These are phyloP conservation scores for Poeciliopsis retropinna DNA, from an alignment of 2,113 vertebrate species.

Conservation along the genomic window DNA sequence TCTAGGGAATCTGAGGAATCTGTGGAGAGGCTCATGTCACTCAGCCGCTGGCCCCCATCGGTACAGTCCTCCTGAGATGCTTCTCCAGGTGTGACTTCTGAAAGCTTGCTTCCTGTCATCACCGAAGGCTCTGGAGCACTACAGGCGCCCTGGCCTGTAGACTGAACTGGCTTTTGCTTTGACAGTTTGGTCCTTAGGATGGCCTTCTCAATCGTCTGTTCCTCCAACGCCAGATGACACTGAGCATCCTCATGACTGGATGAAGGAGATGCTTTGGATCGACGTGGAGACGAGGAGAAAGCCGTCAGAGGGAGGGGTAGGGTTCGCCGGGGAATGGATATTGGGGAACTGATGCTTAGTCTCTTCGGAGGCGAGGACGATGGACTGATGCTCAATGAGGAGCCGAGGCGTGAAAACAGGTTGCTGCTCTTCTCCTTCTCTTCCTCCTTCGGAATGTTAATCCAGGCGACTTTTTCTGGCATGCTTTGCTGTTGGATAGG, in stretches of 20 bases:
- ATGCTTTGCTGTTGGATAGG: slow-evolving; percentile 77
- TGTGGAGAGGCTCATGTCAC: slow-evolving; percentile 95
- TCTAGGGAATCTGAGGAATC: slow-evolving; percentile 94
- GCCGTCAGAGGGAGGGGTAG: slow-evolving; percentile 68
- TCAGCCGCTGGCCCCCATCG: slow-evolving; percentile 85
- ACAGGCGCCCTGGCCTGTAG: slow-evolving; percentile 12
- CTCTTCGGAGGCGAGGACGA: slow-evolving; percentile 75
- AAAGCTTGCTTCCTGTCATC: background rate
- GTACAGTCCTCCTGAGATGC: slow-evolving; percentile 29
- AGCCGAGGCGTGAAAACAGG: slow-evolving; percentile 67
- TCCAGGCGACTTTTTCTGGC: slow-evolving; percentile 84
- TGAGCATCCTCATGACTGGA: slow-evolving; percentile 80
- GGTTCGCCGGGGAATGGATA: slow-evolving; percentile 78
- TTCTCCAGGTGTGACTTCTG: slow-evolving; percentile 39
- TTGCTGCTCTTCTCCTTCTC: slow-evolving; percentile 39
- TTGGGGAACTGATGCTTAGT: slow-evolving; percentile 75
- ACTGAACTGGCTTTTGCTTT: slow-evolving; percentile 15
- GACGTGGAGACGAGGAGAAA: slow-evolving; percentile 68
- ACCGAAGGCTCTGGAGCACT: slow-evolving; percentile 21
- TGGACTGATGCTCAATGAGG: slow-evolving; percentile 60
- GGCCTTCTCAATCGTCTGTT: slow-evolving; percentile 63
- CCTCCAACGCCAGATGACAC: slow-evolving; percentile 70
- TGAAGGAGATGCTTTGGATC: slow-evolving; percentile 76
- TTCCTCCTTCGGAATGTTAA: slow-evolving; percentile 69
- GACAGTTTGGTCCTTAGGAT: slow-evolving; percentile 69